These are phyloP conservation scores for Calyptommatus sinebrachiatus DNA, from an alignment of 2,113 vertebrate genomes.

Conservation along the genomic window DNA sequence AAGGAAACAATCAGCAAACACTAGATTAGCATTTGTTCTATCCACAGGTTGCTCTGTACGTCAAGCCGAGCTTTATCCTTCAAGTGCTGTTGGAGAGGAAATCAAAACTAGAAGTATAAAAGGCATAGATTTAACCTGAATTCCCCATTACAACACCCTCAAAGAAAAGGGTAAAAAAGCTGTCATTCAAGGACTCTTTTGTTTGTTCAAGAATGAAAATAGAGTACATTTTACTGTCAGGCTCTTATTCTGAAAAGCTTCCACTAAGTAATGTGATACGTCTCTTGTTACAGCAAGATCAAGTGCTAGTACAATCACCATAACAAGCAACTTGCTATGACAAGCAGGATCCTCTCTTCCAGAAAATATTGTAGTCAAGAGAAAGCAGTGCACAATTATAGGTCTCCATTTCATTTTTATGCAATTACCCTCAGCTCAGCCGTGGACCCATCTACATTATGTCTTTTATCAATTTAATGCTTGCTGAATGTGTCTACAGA, in stretches of 20 bases:
- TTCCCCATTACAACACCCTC: slow-evolving; percentile 64
- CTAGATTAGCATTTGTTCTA: slow-evolving; percentile 58
- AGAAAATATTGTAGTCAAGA: slow-evolving; percentile 59
- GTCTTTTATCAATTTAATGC: slow-evolving; percentile 69
- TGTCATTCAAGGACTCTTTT: slow-evolving; percentile 67
- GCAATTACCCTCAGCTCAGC: slow-evolving; percentile 69
- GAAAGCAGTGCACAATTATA: slow-evolving; percentile 69
- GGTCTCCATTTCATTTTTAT: slow-evolving; percentile 72
- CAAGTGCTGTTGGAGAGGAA: slow-evolving; percentile 55
- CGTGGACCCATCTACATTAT: slow-evolving; percentile 59
- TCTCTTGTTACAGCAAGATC: slow-evolving; percentile 62
- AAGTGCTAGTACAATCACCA: slow-evolving; percentile 59
- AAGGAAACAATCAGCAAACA: slow-evolving; percentile 58
- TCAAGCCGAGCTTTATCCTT: slow-evolving; percentile 56
- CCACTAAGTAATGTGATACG: slow-evolving; percentile 63
- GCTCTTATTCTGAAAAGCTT: slow-evolving; percentile 65
- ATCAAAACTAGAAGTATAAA: slow-evolving; percentile 60
- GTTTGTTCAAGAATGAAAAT: slow-evolving; percentile 63
- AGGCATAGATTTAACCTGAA: slow-evolving; percentile 64
- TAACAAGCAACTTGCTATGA: slow-evolving; percentile 64
- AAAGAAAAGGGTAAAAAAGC: slow-evolving; percentile 68
- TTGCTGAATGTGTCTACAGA: slow-evolving; percentile 70
- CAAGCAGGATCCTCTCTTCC: slow-evolving; percentile 62
- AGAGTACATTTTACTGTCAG: slow-evolving; percentile 57
- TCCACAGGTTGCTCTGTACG: slow-evolving; percentile 49